Evolutionary conservation across 1,140 invertebrate genomes (phyloP).

Genomic region (Brachionus plicatilis): DNA sequence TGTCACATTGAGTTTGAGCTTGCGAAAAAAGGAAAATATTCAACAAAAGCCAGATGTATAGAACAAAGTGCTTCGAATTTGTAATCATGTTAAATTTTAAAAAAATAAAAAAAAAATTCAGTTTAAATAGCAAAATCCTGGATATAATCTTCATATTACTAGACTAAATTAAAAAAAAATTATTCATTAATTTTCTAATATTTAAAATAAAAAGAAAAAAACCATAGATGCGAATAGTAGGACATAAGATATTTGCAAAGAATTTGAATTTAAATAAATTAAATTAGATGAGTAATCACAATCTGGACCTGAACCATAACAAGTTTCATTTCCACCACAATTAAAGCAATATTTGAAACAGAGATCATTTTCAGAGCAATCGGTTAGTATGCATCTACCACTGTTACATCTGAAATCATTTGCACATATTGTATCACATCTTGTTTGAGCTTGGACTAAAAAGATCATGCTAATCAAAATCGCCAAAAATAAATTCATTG

Average conservation of each 20-base stretch:
- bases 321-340: conserved; percentile 24
- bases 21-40: background rate
- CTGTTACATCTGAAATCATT: conserved; percentile 14
- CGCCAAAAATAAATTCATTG: background rate
- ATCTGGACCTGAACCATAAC: background rate
- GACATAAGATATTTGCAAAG: background rate
- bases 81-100: background rate
- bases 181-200: background rate
- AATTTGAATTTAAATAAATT: conserved; percentile 13
- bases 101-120: background rate
- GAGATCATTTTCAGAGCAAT: background rate
- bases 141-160: background rate
- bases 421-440: conserved; percentile 1
- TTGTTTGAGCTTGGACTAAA: background rate
- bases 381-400: conserved; percentile 1
- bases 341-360: conserved; percentile 15
- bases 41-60: background rate
- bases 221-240: background rate
- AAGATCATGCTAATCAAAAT: background rate
- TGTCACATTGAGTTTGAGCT: conserved; percentile 6
- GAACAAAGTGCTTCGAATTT: background rate
- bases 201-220: background rate
- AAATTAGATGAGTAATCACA: background rate
- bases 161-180: background rate
- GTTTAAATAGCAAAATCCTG: background rate